These are phyloP conservation scores for Thelaira solivaga DNA, from an alignment of 2,888 invertebrate genomes.

Conservation along the genomic window DNA sequence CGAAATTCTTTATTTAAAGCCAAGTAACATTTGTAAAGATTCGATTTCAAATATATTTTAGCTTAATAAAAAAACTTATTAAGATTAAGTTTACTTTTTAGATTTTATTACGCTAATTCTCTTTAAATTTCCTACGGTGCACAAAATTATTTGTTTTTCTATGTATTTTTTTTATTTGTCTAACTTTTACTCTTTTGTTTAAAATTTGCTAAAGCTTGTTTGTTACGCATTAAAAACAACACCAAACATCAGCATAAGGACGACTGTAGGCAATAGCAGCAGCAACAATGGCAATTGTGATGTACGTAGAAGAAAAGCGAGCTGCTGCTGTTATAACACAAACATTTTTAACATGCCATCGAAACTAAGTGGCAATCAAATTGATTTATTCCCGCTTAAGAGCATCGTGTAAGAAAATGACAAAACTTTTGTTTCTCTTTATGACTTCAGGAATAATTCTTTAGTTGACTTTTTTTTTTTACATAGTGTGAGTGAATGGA, in stretches of 20 bases:
- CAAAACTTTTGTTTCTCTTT: constrained; percentile 64
- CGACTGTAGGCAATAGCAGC: neutral
- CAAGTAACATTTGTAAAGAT: no score
- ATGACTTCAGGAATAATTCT: constrained; percentile 35
- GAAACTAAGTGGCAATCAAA: constrained; percentile 69
- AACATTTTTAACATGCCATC: constrained; percentile 59
- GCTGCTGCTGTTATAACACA: no score
- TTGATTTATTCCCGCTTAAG: constrained; percentile 73
- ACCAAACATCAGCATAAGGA: neutral
- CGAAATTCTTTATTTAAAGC: no score
- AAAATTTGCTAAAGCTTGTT: constrained; percentile 10
- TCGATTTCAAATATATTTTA: no score
- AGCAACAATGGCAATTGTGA: constrained; percentile 27
- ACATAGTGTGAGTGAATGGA: neutral
- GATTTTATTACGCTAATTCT: no score
- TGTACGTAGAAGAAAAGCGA: constrained; percentile 19
- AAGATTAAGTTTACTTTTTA: no score
- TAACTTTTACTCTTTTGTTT: neutral
- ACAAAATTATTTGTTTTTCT: no score
- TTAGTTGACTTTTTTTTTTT: neutral
- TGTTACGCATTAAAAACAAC: neutral
- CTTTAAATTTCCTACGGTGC: no score
- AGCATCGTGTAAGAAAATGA: constrained; percentile 61
- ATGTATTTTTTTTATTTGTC: neutral
- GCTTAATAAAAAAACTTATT: no score